These are phyloP conservation scores for Petrophora chlorosata DNA, from an alignment of 2,888 invertebrate genomes.

Conservation along the genomic window DNA sequence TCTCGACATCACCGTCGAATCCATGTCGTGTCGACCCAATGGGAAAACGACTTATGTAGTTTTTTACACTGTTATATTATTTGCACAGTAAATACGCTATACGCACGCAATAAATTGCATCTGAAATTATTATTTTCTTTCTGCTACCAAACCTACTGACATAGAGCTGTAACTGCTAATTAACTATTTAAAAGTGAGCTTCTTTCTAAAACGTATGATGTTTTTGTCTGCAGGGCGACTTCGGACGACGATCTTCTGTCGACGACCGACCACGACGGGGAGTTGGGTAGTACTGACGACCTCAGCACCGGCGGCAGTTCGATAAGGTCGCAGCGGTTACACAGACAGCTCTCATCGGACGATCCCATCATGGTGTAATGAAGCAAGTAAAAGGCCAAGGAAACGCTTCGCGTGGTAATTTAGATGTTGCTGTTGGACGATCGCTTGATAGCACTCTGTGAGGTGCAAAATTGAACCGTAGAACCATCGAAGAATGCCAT, in stretches of 20 bases:
- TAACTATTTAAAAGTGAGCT: too few species aligned
- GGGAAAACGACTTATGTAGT: too few species aligned
- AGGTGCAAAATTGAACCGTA: neutral
- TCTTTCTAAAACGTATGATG: neutral
- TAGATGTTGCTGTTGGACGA: neutral
- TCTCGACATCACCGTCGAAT: too few species aligned
- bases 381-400: neutral
- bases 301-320: conserved; percentile 67
- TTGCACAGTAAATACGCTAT: too few species aligned
- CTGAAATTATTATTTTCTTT: too few species aligned
- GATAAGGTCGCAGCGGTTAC: conserved; percentile 70
- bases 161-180: conserved; percentile 9
- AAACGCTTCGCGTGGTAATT: neutral
- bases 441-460: neutral
- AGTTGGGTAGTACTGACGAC: conserved; percentile 86
- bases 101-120: too few species aligned
- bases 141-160: conserved; percentile 14
- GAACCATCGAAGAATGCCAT: conserved; percentile 11
- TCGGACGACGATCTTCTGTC: conserved; percentile 94
- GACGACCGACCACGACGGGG: conserved; percentile 91
- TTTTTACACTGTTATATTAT: too few species aligned
- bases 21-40: too few species aligned
- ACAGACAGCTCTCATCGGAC: conserved; percentile 78
- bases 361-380: conserved; percentile 80
- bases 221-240: conserved; percentile 83